phyloP scores from a whole-genome alignment of 1,140 invertebrate genomes.

The Chymomyza costata region DNA sequence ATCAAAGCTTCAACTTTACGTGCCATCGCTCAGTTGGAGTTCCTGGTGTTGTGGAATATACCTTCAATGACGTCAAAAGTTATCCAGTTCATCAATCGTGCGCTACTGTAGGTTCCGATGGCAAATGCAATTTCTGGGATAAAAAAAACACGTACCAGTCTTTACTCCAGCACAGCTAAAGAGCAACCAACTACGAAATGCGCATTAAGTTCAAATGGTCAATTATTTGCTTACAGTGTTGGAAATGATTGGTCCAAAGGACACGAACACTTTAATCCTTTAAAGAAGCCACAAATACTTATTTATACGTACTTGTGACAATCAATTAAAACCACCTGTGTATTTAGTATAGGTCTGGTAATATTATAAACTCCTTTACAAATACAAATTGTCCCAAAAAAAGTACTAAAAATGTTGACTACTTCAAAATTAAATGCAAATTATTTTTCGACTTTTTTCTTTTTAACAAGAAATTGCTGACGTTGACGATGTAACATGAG shows the following conservation, averaged over 20 bases:
- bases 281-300: conserved; percentile 95
- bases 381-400: too few relatives aligned
- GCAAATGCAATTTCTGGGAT: conserved; percentile 98
- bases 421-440: too few relatives aligned
- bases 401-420: too few relatives aligned
- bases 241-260: conserved; percentile 99
- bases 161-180: conserved; percentile 94
- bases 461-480: too few relatives aligned
- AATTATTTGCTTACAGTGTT: conserved; percentile 97
- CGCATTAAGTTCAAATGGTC: conserved; percentile 94
- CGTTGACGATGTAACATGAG: too few relatives aligned
- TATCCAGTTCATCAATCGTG: conserved; percentile 96
- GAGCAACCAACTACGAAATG: conserved; percentile 96
- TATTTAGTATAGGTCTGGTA: too few relatives aligned
- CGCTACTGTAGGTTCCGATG: conserved; percentile 97
- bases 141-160: conserved; percentile 96
- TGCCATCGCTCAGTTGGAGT: conserved; percentile 94
- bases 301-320: conserved; percentile 93
- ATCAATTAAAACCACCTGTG: too few relatives aligned
- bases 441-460: too few relatives aligned
- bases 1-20: conserved; percentile 99
- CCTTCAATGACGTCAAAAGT: conserved; percentile 96
- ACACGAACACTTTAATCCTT: conserved; percentile 92
- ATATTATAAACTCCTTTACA: too few relatives aligned
- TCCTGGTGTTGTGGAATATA: conserved; percentile 79